Evolutionary conservation across 1,140 invertebrate species (phyloP).

Genomic region (Monomorium pharaonis): DNA sequence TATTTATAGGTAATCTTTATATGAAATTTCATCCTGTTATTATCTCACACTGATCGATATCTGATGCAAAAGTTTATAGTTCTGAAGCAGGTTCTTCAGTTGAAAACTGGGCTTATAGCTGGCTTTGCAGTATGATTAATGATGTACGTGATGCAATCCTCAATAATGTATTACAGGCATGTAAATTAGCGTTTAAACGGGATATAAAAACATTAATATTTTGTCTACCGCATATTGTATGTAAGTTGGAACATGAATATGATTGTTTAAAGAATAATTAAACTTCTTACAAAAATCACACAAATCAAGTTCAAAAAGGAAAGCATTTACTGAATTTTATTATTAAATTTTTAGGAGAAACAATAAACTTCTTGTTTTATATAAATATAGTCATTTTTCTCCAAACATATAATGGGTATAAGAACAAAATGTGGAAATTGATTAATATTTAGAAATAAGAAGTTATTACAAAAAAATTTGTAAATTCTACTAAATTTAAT

Average conservation of each 20-base stretch:
- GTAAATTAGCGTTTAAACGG: slow-evolving; percentile 89
- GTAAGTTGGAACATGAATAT: slow-evolving; percentile 72
- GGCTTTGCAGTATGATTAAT: slow-evolving; percentile 82
- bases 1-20: slow-evolving; percentile 80
- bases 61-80: slow-evolving; percentile 81
- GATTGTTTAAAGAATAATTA: background rate
- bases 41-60: background rate
- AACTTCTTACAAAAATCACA: too few species aligned
- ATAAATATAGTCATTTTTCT: too few species aligned
- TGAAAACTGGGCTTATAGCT: slow-evolving; percentile 91
- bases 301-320: too few species aligned
- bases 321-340: too few species aligned
- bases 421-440: too few species aligned
- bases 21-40: background rate
- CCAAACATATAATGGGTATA: too few species aligned
- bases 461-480: too few species aligned
- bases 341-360: too few species aligned
- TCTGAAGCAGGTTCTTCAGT: slow-evolving; percentile 88
- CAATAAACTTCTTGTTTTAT: too few species aligned
- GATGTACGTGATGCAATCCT: slow-evolving; percentile 70
- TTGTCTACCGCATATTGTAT: slow-evolving; percentile 90
- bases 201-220: slow-evolving; percentile 89
- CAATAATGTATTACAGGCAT: slow-evolving; percentile 86
- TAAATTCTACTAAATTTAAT: too few species aligned
- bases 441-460: too few species aligned